These are phyloP conservation scores for Zapus hudsonius DNA, from an alignment of 2,113 vertebrate species.

Conservation along the genomic window DNA sequence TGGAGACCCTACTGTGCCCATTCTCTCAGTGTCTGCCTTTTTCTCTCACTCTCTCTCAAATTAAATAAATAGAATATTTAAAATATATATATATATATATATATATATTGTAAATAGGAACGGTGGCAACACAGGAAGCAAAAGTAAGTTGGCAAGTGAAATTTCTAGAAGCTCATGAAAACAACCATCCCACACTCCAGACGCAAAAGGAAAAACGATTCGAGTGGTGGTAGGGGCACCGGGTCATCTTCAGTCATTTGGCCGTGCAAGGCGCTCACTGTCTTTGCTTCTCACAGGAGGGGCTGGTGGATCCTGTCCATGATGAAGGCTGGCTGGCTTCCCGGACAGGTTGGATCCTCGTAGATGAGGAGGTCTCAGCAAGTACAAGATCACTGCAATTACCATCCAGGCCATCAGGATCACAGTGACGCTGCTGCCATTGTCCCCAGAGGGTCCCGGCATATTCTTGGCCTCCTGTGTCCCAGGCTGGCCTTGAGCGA, in stretches of 20 bases:
- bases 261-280: constrained; percentile 84
- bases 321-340: constrained; percentile 89
- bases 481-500: background rate
- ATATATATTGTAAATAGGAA: constrained; percentile 76
- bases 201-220: constrained; percentile 78
- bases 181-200: constrained; percentile 78
- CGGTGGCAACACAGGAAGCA: constrained; percentile 77
- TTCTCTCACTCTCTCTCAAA: too few species aligned
- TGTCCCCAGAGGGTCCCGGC: constrained; percentile 90
- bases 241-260: constrained; percentile 86
- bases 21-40: too few species aligned
- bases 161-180: constrained; percentile 81
- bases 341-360: constrained; percentile 87
- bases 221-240: constrained; percentile 79
- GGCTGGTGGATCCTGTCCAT: constrained; percentile 91
- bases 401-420: constrained; percentile 95
- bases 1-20: too few species aligned
- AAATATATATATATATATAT: too few species aligned
- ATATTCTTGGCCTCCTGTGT: constrained; percentile 71
- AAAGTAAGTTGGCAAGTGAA: constrained; percentile 83
- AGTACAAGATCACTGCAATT: constrained; percentile 92
- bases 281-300: constrained; percentile 85
- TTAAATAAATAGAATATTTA: too few species aligned
- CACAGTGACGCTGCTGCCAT: constrained; percentile 91
- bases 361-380: constrained; percentile 92